Conservation (phyloP, 2,113 vertebrate genomes). For the Trochalopteron elliotii region DNA sequence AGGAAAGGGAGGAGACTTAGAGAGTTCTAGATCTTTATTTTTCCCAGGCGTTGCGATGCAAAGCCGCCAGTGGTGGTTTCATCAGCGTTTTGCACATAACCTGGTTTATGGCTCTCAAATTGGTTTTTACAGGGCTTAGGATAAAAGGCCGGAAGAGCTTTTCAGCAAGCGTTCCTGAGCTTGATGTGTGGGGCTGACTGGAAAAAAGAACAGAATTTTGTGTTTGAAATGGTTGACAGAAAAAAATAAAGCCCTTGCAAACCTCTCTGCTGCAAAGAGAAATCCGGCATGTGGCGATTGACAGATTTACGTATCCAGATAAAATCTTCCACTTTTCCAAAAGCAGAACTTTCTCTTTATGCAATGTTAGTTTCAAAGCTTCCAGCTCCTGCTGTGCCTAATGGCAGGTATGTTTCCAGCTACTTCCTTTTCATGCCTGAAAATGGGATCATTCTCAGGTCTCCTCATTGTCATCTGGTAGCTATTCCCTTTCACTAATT, state of each 20-base stretch:
- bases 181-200: neutral
- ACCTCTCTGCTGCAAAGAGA: slow-evolving; percentile 26
- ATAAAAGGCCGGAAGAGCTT: slow-evolving; percentile 5
- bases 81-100: neutral
- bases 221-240: slow-evolving; percentile 13
- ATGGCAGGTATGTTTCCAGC: slow-evolving; percentile 55
- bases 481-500: slow-evolving; percentile 60
- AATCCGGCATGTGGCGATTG: slow-evolving; percentile 26
- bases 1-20: neutral
- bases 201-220: neutral
- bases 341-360: slow-evolving; percentile 59
- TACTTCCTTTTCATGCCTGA: slow-evolving; percentile 52
- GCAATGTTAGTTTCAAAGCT: slow-evolving; percentile 42
- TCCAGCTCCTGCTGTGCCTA: slow-evolving; percentile 39
- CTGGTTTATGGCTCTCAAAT: neutral
- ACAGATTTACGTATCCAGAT: slow-evolving; percentile 45
- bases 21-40: neutral
- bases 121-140: neutral
- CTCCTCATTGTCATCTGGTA: slow-evolving; percentile 52
- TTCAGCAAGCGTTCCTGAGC: neutral
- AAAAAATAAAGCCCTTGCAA: neutral
- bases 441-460: slow-evolving; percentile 50
- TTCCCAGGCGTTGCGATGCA: neutral
- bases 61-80: neutral
- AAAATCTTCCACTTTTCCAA: slow-evolving; percentile 38